A percentile compares a stretch with the other conserved stretches of the same genome.
phyloP scores from a whole-genome alignment of 2,888 invertebrate genomes.

The Lycaena phlaeas region DNA sequence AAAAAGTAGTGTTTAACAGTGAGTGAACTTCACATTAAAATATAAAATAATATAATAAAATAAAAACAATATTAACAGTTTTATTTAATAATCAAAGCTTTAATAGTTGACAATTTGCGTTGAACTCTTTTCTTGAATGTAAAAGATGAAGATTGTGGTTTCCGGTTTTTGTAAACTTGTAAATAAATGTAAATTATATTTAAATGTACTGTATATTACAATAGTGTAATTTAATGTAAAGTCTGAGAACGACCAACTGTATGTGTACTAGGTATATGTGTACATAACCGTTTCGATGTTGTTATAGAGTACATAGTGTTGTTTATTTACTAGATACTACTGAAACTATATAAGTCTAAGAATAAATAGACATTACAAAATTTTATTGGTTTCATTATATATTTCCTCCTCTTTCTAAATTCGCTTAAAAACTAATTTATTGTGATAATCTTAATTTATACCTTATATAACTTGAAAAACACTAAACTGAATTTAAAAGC shows the following conservation, averaged over 20 bases:
- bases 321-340: slow-evolving; percentile 49
- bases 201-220: slow-evolving; percentile 23
- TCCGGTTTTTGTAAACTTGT: slow-evolving; percentile 14
- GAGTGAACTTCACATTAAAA: too few relatives aligned
- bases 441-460: too few relatives aligned
- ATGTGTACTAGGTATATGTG: slow-evolving; percentile 53
- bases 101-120: slow-evolving; percentile 13
- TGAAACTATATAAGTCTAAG: slow-evolving; percentile 1
- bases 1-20: too few relatives aligned
- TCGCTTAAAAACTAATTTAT: too few relatives aligned
- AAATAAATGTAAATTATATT: slow-evolving; percentile 31
- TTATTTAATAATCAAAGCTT: slow-evolving; percentile 1
- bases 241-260: slow-evolving; percentile 70
- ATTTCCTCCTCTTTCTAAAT: too few relatives aligned
- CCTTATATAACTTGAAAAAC: too few relatives aligned
- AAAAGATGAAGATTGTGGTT: too few relatives aligned
- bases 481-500: too few relatives aligned
- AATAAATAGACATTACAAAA: slow-evolving; percentile 55
- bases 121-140: slow-evolving; percentile 19
- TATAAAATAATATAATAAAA: too few relatives aligned
- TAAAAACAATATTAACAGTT: too few relatives aligned
- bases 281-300: slow-evolving; percentile 53
- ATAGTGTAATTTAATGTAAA: slow-evolving; percentile 36
- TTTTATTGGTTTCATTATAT: neutral
- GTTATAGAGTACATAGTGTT: slow-evolving; percentile 44